Evolutionary conservation across 2,797 vertebrate genomes (phyloP), one percentile per base, ranked within the genome.

Genomic region (Lagocephalus sceleratus): DNA sequence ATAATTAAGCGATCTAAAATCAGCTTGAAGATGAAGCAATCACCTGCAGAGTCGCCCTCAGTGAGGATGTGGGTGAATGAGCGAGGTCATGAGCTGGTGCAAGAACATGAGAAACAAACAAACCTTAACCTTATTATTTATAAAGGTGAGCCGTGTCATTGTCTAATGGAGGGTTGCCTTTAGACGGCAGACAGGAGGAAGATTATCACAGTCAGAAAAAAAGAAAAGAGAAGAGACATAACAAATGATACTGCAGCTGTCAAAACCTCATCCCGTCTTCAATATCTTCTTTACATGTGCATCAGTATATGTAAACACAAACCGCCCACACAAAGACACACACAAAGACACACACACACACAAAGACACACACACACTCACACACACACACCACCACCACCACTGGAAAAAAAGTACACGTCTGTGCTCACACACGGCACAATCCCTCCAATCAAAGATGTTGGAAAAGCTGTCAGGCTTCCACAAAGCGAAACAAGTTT

Each of bases 391-490:
- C 10, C 57, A 23, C 45, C 78, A 71, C 81, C 71, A 20, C 67
- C 46, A 41, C 44, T 32, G 6, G 39, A 43, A 53, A 43, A 53
- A 51, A 76, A 58, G 49, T 43, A 69, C 60, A 75, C 73, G 12
- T 45, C 51, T 25, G 15, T 17, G 20, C 63, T 52, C 32, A 54
- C 44, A 52, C 63, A 54, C 68, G 51, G 64, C 53, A 61, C 58
- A 68, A 82, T 85, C 84, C 73, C 79, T 70, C 70, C 79, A 83
- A 85, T 89, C 86, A 85, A 76, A 76, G 58, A 80, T 89, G 87
- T 85, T 86, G 86, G 85, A 88, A 89, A 87, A 90, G 73, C 88
- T 92, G 91, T 91, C 91, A 92, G 78, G 79, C 78, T 84, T 81
- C 75, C 86, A 89, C 80, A 87, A 86, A 87, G 85, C 81, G 89